These are phyloP conservation scores for Pygoscelis adeliae DNA, from an alignment of 2,113 vertebrate species.

Conservation along the genomic window DNA sequence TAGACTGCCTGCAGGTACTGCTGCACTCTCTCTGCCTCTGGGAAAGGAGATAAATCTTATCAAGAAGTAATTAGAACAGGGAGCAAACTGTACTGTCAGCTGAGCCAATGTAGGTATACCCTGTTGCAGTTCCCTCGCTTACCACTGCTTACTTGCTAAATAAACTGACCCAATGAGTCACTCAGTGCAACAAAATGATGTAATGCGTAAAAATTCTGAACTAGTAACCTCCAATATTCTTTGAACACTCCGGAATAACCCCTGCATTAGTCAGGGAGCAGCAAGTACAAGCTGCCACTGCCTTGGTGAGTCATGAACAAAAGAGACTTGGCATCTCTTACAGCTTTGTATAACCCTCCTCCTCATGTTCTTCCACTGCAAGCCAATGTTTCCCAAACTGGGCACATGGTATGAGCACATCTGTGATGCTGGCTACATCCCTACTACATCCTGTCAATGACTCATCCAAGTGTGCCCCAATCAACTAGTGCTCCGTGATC, in stretches of 20 bases:
- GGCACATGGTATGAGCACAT: not conserved
- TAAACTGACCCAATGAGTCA: constrained; percentile 73
- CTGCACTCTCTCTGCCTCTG: not conserved
- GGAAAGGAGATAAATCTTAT: constrained; percentile 38
- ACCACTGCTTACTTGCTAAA: constrained; percentile 58
- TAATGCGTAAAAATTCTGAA: constrained; percentile 64
- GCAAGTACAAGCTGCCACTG: constrained; percentile 53
- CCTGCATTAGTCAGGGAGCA: constrained; percentile 38
- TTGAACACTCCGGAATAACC: constrained; percentile 46
- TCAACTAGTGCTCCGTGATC: not conserved
- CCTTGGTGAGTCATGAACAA: constrained; percentile 48
- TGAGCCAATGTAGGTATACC: not conserved
- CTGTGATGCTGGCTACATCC: not conserved
- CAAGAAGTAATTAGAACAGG: constrained; percentile 48
- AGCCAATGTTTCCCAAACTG: not conserved
- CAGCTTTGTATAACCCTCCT: constrained; percentile 35
- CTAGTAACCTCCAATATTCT: constrained; percentile 67
- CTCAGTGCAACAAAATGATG: constrained; percentile 62
- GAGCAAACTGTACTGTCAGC: constrained; percentile 29
- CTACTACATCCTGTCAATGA: not conserved
- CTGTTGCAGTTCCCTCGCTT: constrained; percentile 32
- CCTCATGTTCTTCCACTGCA: constrained; percentile 36
- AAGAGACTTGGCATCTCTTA: constrained; percentile 29
- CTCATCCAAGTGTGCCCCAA: not conserved
- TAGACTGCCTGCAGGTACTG: not conserved